Conservation (phyloP, 1,140 invertebrate species). For the Arion vulgaris region DNA sequence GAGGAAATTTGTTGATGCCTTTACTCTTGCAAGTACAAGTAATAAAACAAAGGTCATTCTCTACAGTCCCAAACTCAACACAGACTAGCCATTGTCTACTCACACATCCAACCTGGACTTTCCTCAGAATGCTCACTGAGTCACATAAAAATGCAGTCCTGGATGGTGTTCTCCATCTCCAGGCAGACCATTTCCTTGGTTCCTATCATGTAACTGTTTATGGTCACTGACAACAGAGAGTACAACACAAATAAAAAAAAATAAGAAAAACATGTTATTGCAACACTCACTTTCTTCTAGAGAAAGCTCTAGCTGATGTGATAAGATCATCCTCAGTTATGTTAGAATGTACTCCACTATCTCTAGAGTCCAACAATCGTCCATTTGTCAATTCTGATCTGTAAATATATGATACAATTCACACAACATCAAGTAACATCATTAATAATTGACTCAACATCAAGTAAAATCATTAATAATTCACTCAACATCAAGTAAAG, state of each 20-base stretch:
- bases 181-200: not conserved
- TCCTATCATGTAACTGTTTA: not conserved
- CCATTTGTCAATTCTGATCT: not conserved
- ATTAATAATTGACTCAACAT: no score
- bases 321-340: not conserved
- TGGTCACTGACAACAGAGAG: not conserved
- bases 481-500: no score
- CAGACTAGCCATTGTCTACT: no score
- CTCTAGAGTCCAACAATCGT: not conserved
- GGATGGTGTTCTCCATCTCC: not conserved
- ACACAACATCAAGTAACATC: not conserved
- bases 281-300: not conserved
- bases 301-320: slow-evolving; percentile 9
- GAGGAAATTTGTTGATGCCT: no score
- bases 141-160: no score
- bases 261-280: not conserved
- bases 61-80: no score
- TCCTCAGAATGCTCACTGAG: no score
- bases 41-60: no score
- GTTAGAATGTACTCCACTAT: slow-evolving; percentile 9
- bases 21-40: no score
- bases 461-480: no score
- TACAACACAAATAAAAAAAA: not conserved
- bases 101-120: no score
- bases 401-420: not conserved